Base-by-base conservation (phyloP, 2,888 invertebrate species). In the Trichopria drosophilae region DNA sequence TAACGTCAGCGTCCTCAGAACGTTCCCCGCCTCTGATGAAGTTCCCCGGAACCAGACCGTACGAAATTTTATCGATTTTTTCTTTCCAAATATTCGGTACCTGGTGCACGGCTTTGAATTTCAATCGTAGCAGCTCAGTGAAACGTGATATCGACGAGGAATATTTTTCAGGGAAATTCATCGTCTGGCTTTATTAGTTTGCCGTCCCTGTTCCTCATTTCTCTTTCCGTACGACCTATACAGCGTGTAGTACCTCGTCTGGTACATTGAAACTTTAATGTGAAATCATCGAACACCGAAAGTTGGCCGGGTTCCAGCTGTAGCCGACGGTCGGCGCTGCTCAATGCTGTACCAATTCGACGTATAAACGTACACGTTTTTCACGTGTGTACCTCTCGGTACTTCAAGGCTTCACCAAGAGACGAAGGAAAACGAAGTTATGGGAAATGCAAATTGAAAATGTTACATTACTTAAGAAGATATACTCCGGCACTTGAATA, bases 251-350 rank as follows among this genome's bases (percentile, higher is more conserved):
- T 26, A 23, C 22, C 24, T 31, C 39, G 28, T n/a, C 23, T 16
- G 22, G 54, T 57, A 60, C 58, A 64, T 64, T 64, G 60, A 63
- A 66, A 65, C 58, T 67, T 67, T 65, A 65, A 64, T 65, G 61
- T 43, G 65, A 63, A 67, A 68, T 68, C 64, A 68, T 68, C 60
- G 63, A 66, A 63, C 65, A 65, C 47, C 62, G 59, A 61, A 59
- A 53, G 56, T 61, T 71, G 70, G 68, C 68, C 42, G 50, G 45
- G 44, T 61, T 66, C 67, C 68, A 68, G 53, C 46, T 61, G 55
- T 55, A 55, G 44, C 49, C 40, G 57, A 55, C 50, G 55, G 37
- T 53, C 28, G 20, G 31, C 49, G 34, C n/a, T n/a, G 36, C 15
- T 46, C 24, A 13, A 12, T 7, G 18, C 18, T 10, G 28, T 35